Conservation (phyloP, 2,113 vertebrate species). For the Zosterops borbonicus region DNA sequence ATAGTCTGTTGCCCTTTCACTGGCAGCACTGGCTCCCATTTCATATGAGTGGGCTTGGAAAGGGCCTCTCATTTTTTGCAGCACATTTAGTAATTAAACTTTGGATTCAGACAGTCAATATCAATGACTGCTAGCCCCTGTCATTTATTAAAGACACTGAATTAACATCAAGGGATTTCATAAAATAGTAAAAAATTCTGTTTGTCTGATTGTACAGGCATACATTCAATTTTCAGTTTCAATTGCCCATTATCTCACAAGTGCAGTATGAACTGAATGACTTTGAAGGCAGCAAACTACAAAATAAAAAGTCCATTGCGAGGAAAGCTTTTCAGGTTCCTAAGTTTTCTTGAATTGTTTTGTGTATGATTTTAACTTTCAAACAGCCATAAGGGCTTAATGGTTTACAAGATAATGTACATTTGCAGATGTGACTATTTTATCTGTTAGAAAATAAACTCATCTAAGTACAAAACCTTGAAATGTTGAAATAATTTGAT, state of each 20-base stretch:
- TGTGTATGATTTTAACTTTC: conserved; percentile 38
- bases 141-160: not conserved
- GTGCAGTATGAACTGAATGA: conserved; percentile 46
- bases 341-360: not conserved
- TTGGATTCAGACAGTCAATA: not conserved
- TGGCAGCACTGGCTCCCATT: not conserved
- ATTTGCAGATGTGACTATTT: conserved; percentile 39
- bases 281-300: conserved; percentile 22
- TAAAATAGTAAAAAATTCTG: conserved; percentile 20
- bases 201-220: not conserved
- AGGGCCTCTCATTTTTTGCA: not conserved
- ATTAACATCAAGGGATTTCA: not conserved
- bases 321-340: not conserved
- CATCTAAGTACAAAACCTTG: conserved; percentile 15
- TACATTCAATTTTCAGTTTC: not conserved
- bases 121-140: not conserved
- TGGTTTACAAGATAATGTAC: conserved; percentile 52
- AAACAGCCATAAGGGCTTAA: conserved; percentile 61
- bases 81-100: not conserved
- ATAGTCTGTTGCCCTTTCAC: not conserved
- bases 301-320: not conserved
- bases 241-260: conserved; percentile 8
- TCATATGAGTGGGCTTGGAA: not conserved
- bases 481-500: not conserved
- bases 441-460: conserved; percentile 69